Evolutionary conservation across 2,113 vertebrate species (phyloP).

Genomic region (Neotoma lepida): DNA sequence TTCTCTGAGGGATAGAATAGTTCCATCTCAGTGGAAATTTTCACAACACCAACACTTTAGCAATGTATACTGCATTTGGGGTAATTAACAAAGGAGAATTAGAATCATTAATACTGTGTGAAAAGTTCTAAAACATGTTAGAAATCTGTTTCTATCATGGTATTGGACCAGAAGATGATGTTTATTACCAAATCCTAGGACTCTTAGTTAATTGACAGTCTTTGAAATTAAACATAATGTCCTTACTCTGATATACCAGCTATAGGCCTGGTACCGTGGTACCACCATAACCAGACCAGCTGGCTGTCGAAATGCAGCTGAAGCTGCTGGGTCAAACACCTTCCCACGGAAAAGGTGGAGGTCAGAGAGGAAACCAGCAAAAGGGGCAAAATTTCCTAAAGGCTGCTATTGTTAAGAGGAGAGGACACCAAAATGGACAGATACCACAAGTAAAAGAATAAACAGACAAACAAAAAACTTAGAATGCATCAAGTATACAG

Average conservation of each 20-base stretch:
- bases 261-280: not conserved
- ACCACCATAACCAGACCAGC: not conserved
- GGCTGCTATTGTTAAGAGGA: not conserved
- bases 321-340: not conserved
- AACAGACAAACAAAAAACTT: not conserved
- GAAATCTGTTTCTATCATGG: conserved; percentile 4
- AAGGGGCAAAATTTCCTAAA: not conserved
- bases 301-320: not conserved
- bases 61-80: not conserved
- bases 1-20: not conserved
- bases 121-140: not conserved
- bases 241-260: not conserved
- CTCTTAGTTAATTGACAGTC: not conserved
- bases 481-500: not conserved
- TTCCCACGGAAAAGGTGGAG: not conserved
- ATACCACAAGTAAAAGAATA: not conserved
- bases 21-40: no score
- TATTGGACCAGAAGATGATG: not conserved
- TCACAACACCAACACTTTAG: not conserved
- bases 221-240: not conserved
- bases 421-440: not conserved
- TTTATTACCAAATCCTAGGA: not conserved
- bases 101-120: not conserved
- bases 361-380: not conserved
- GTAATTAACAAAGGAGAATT: not conserved